These are phyloP conservation scores for Hymenopus coronatus DNA, from an alignment of 2,888 invertebrate genomes.

Conservation along the genomic window DNA sequence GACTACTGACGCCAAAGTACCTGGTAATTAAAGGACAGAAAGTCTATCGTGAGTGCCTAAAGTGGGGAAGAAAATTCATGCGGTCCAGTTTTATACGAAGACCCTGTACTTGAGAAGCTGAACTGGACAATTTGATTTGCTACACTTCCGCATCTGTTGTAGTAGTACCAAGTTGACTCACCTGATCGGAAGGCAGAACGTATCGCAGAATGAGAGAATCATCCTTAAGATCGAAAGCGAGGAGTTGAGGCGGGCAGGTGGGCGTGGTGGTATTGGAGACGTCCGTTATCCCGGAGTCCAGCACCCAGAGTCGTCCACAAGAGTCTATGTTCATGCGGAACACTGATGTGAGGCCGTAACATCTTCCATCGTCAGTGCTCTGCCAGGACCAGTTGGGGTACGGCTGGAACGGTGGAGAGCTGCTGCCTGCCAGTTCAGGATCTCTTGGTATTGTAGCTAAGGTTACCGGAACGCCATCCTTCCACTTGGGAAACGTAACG, in stretches of 20 bases:
- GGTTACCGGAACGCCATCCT: conserved; percentile 68
- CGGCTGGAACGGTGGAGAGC: conserved; percentile 54
- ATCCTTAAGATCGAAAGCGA: conserved; percentile 69
- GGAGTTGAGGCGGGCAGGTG: conserved; percentile 49
- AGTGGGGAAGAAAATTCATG: too few species aligned
- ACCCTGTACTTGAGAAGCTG: too few species aligned
- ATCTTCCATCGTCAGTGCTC: conserved; percentile 41
- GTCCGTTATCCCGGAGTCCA: conserved; percentile 76
- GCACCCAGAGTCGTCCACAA: conserved; percentile 74
- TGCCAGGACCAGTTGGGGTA: conserved; percentile 69
- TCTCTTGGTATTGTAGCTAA: conserved; percentile 59
- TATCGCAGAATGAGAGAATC: conserved; percentile 68
- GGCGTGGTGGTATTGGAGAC: conserved; percentile 59
- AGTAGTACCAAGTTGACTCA: not conserved
- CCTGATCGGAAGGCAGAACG: conserved; percentile 55
- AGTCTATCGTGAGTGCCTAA: too few species aligned
- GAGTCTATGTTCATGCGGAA: conserved; percentile 71
- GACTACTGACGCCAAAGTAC: too few species aligned
- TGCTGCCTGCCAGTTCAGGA: conserved; percentile 45
- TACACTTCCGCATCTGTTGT: too few species aligned
- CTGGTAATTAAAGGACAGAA: too few species aligned
- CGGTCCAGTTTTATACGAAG: too few species aligned
- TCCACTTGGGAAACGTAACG: conserved; percentile 75
- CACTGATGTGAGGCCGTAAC: conserved; percentile 70
- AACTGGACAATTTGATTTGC: too few species aligned